Conservation (phyloP, 2,888 invertebrate genomes). For the Siphonodentalium dalli region DNA sequence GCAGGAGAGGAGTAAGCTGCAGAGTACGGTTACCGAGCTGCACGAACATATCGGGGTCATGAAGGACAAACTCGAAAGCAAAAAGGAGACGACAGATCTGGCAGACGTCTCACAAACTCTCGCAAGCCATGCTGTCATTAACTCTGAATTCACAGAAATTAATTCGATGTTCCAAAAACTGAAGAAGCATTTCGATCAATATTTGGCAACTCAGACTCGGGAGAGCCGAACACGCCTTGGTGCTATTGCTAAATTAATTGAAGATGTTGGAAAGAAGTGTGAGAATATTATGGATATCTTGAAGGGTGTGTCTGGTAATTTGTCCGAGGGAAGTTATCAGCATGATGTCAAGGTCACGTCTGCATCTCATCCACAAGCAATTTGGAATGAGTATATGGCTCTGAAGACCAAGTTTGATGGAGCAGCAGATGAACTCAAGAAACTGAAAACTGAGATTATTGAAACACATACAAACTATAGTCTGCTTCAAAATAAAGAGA, state of each 20-base stretch:
- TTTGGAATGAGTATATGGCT: slow-evolving; percentile 31
- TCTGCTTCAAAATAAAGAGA: slow-evolving; percentile 36
- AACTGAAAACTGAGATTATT: slow-evolving; percentile 39
- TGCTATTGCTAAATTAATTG: slow-evolving; percentile 38
- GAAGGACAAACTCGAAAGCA: no score
- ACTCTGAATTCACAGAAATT: slow-evolving; percentile 47
- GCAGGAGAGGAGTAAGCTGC: slow-evolving; percentile 39
- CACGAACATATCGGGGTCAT: no score
- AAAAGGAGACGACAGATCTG: no score
- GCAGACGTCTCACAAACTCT: no score
- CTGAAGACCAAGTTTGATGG: slow-evolving; percentile 46
- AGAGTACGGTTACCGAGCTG: slow-evolving; percentile 38
- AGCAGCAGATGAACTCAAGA: slow-evolving; percentile 40
- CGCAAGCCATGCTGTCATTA: no score
- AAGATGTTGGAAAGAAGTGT: slow-evolving; percentile 44
- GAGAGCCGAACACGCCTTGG: slow-evolving; percentile 31
- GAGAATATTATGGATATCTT: slow-evolving; percentile 40
- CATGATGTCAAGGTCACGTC: slow-evolving; percentile 29
- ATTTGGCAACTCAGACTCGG: slow-evolving; percentile 32
- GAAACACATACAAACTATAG: slow-evolving; percentile 38
- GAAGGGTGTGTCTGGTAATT: slow-evolving; percentile 36
- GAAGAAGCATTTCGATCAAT: slow-evolving; percentile 38
- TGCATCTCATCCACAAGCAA: slow-evolving; percentile 18
- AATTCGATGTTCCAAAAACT: slow-evolving; percentile 35
- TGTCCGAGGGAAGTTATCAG: slow-evolving; percentile 20